phyloP scores from a whole-genome alignment of 2,797 vertebrate genomes.

The Serranus cabrilla region DNA sequence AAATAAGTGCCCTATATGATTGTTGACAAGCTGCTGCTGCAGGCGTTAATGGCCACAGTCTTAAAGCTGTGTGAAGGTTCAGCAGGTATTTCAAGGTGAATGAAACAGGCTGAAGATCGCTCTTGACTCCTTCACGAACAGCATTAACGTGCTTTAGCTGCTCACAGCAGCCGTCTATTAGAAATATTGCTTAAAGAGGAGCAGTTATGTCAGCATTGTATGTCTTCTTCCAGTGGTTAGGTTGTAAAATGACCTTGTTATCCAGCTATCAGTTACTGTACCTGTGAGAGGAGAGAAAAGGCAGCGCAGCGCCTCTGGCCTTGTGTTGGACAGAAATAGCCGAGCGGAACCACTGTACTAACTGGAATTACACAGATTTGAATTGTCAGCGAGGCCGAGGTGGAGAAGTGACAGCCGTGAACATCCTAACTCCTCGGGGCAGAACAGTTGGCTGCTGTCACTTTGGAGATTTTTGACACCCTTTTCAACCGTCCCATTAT shows the following conservation, averaged over 20 bases:
- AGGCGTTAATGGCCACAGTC: not conserved
- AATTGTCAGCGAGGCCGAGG: conserved; percentile 39
- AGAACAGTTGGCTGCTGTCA: conserved; percentile 48
- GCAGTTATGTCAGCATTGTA: not conserved
- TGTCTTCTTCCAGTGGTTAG: conserved; percentile 14
- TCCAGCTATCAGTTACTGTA: conserved; percentile 34
- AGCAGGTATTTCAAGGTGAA: conserved; percentile 8
- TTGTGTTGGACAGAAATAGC: conserved; percentile 39
- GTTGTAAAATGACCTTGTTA: conserved; percentile 33
- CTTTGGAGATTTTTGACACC: conserved; percentile 20
- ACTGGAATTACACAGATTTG: conserved; percentile 49
- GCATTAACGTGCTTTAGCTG: conserved; percentile 4
- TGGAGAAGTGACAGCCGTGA: conserved; percentile 41
- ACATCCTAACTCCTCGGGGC: conserved; percentile 37
- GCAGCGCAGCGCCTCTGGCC: conserved; percentile 25
- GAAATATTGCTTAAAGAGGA: not conserved
- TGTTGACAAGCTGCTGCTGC: conserved; percentile 22
- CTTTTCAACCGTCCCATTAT: not conserved
- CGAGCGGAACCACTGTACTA: conserved; percentile 3
- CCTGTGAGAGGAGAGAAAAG: conserved; percentile 39
- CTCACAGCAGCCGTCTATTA: conserved; percentile 4
- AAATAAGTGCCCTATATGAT: not conserved
- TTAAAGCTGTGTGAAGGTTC: not conserved
- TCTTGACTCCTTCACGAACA: not conserved
- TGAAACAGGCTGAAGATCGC: not conserved